Evolutionary conservation across 2,113 vertebrate species (phyloP), one percentile per base, ranked within the genome.

Genomic region (Melanocharis versteri): DNA sequence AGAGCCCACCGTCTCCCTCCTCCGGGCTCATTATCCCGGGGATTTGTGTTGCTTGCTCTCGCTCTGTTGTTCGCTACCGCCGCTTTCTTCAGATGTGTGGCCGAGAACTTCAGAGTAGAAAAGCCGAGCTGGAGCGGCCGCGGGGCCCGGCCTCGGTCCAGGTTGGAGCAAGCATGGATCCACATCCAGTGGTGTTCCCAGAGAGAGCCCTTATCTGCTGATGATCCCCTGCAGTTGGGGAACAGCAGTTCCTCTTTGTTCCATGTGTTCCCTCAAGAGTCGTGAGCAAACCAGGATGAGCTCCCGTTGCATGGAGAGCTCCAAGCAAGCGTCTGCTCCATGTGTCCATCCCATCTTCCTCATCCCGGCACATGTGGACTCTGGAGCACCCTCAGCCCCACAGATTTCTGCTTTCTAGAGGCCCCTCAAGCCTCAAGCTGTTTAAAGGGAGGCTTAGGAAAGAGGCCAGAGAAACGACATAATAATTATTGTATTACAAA

Each of bases 401-500:
- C 24, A 10, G 79, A 73, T 73, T 48, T 47, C 66, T 90, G 83
- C 47, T 89, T 90, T 42, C 17, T 42, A 9, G 39, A 60, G 89
- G 85, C 94, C 65, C 31, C 58, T 83, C 84, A 58, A 69, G 27
- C 75, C 84, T 83, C 76, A 9, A 24, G 48, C 89, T 85, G 76
- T 94, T 93, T 93, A 89, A 94, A 91, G 62, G 71, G 81, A 89
- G 85, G 81, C 71, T 95, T 87, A 96, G 90, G 96, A 96, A 94
- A 69, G 56, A 45, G 93, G 87, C 89, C 96, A 93, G 96, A 89
- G 91, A 73, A 94, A 94, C 80, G 83, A 87, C 91, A 82, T 80
- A 91, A 94, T 96, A 75, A 96, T 96, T 96, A 94, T 83, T 95
- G 96, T 90, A 93, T 97, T 96, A 94, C 96, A 96, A 93, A 94